These are phyloP conservation scores for Sphecodes monilicornis DNA, from an alignment of 2,888 invertebrate species.

Conservation along the genomic window DNA sequence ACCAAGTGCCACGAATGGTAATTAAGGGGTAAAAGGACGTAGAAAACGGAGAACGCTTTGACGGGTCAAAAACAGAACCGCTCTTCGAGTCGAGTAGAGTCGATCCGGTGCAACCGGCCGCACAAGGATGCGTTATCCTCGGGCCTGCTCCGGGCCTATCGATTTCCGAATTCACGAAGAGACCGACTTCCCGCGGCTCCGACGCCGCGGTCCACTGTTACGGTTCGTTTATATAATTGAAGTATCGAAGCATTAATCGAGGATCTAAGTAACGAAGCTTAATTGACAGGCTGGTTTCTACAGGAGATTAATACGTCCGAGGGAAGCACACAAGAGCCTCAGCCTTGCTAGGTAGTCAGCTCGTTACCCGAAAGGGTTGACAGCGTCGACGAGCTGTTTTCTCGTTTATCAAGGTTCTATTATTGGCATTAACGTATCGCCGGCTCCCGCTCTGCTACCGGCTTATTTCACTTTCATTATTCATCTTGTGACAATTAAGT, in stretches of 20 bases:
- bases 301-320: slow-evolving; percentile 26
- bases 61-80: slow-evolving; percentile 40
- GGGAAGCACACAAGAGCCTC: not conserved
- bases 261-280: slow-evolving; percentile 28
- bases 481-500: not conserved
- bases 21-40: slow-evolving; percentile 56
- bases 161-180: slow-evolving; percentile 44
- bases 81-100: not conserved
- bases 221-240: slow-evolving; percentile 45
- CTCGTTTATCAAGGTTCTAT: slow-evolving; percentile 3
- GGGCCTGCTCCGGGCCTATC: slow-evolving; percentile 19
- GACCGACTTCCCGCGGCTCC: not conserved
- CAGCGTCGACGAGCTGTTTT: not conserved
- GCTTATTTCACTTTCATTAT: not conserved
- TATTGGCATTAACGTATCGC: not conserved
- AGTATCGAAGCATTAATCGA: slow-evolving; percentile 41
- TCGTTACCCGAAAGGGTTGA: slow-evolving; percentile 19
- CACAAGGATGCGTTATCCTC: slow-evolving; percentile 23
- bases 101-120: not conserved
- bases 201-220: not conserved
- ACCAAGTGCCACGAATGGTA: slow-evolving; percentile 51
- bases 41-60: slow-evolving; percentile 48
- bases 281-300: slow-evolving; percentile 29
- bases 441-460: not conserved
- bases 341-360: not conserved